phyloP scores from a whole-genome alignment of 1,140 invertebrate genomes.

The Drosophila ironensis region DNA sequence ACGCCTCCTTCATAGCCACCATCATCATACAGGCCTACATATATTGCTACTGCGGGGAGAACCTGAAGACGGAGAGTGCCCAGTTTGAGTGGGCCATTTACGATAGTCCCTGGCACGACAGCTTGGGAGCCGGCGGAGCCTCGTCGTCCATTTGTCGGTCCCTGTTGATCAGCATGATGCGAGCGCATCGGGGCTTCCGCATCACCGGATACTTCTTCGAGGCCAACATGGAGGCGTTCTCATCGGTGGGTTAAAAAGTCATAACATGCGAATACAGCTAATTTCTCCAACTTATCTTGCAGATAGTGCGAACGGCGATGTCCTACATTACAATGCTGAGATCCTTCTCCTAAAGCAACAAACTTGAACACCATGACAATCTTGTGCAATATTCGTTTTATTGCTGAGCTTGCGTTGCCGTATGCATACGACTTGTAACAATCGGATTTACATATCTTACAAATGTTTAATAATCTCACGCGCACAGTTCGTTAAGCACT shows the following conservation, averaged over 20 bases:
- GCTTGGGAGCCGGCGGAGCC: slow-evolving; percentile 3
- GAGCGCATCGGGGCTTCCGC: slow-evolving; percentile 32
- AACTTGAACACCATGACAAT: background rate
- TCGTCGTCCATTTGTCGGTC: slow-evolving; percentile 12
- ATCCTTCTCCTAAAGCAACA: slow-evolving; percentile 21
- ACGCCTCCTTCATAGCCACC: slow-evolving; percentile 32
- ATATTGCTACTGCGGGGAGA: slow-evolving; percentile 53
- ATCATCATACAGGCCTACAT: slow-evolving; percentile 44
- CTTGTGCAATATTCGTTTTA: slow-evolving; percentile 71
- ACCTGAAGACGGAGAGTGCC: slow-evolving; percentile 43
- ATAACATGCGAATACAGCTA: background rate
- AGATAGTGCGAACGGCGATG: slow-evolving; percentile 53
- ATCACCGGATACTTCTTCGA: slow-evolving; percentile 57
- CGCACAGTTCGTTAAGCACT: slow-evolving; percentile 52
- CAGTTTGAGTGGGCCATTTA: slow-evolving; percentile 49
- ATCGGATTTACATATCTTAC: slow-evolving; percentile 62
- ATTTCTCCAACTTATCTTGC: background rate
- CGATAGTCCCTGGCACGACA: slow-evolving; percentile 44
- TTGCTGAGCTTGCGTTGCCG: slow-evolving; percentile 65
- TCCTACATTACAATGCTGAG: slow-evolving; percentile 51
- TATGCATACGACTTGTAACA: slow-evolving; percentile 61
- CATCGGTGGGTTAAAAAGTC: slow-evolving; percentile 22
- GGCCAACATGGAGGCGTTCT: slow-evolving; percentile 51
- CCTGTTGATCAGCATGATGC: slow-evolving; percentile 47
- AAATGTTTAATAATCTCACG: slow-evolving; percentile 55